A percentile compares a stretch with the other conserved stretches of the same genome.
These are phyloP conservation scores for Apteryx owenii DNA, from an alignment of 2,113 vertebrate species.

Conservation along the genomic window DNA sequence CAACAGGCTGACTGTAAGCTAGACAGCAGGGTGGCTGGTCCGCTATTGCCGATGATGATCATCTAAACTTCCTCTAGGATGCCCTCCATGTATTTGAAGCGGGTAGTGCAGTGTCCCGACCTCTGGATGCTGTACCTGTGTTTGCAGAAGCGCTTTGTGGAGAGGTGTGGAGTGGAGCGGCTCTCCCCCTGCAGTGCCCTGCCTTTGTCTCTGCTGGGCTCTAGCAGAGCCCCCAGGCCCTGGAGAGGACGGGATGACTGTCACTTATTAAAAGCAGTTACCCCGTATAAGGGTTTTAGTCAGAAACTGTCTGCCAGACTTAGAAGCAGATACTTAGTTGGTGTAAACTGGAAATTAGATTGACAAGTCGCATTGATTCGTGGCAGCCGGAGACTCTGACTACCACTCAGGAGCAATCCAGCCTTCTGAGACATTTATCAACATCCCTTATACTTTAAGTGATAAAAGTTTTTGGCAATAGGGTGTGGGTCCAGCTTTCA, in stretches of 20 bases:
- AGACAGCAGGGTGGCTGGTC: neutral
- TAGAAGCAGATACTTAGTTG: neutral
- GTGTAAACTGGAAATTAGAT: neutral
- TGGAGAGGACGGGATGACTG: neutral
- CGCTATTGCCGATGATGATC: neutral
- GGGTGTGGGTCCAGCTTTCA: neutral
- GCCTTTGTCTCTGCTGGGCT: neutral
- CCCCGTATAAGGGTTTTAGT: neutral
- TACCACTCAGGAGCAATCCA: neutral
- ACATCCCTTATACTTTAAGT: neutral
- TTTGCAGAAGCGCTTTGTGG: neutral
- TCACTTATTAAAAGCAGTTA: neutral
- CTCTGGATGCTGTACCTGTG: neutral
- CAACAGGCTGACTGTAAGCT: neutral
- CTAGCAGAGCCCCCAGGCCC: neutral
- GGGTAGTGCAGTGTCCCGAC: rapidly evolving
- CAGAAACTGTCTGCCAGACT: neutral
- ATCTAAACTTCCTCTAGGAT: neutral
- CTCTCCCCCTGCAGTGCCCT: neutral
- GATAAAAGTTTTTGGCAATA: neutral
- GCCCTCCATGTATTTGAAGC: rapidly evolving
- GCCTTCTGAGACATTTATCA: neutral
- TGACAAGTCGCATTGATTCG: neutral
- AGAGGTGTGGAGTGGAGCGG: neutral
- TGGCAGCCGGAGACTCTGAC: neutral